These are phyloP conservation scores for Steinernema scapterisci DNA, from an alignment of 2,888 invertebrate species.

Conservation along the genomic window DNA sequence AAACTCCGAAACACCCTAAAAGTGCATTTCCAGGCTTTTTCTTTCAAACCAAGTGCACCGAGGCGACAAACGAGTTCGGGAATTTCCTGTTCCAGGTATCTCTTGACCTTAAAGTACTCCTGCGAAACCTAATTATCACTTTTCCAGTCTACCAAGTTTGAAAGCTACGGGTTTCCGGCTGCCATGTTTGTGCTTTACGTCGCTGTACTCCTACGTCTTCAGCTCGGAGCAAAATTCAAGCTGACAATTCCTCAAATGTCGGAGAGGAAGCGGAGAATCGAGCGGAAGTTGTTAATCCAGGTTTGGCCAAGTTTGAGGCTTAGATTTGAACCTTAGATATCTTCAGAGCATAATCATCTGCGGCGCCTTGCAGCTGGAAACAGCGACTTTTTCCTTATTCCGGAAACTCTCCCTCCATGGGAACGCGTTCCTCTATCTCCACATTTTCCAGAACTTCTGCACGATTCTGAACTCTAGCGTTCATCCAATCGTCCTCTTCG, in stretches of 20 bases:
- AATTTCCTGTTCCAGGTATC: not conserved
- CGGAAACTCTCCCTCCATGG: not conserved
- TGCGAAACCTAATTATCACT: not conserved
- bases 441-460: slow-evolving; percentile 8
- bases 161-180: slow-evolving; percentile 1
- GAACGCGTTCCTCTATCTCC: not conserved
- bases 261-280: not conserved
- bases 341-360: slow-evolving; percentile 21
- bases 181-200: slow-evolving; percentile 26
- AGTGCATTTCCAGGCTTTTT: slow-evolving; percentile 13
- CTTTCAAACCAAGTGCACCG: not conserved
- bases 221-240: not conserved
- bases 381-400: not conserved
- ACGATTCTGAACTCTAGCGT: slow-evolving; percentile 6
- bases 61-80: not conserved
- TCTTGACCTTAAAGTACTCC: not conserved
- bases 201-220: not conserved
- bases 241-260: slow-evolving; percentile 1
- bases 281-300: not conserved
- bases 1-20: not conserved
- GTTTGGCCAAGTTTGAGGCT: not conserved
- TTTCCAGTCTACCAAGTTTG: slow-evolving; percentile 12
- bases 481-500: slow-evolving; percentile 14
- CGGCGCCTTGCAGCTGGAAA: slow-evolving; percentile 13
- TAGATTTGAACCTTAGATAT: not conserved